A percentile compares a stretch with the other conserved stretches of the same genome.
These are phyloP conservation scores for Eupithecia tripunctaria DNA, from an alignment of 2,888 invertebrate genomes.

Conservation along the genomic window DNA sequence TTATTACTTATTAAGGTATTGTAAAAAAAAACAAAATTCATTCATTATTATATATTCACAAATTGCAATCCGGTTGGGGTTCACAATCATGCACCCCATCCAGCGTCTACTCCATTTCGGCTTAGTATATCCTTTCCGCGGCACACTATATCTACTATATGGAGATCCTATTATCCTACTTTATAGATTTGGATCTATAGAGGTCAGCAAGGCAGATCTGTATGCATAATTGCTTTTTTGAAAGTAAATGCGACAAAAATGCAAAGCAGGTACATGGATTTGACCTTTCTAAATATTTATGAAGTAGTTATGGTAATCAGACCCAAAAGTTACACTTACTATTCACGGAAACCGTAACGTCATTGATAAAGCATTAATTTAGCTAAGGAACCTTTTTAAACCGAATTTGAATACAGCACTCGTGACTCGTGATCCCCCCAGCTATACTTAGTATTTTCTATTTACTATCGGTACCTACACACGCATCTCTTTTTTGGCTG, in stretches of 20 bases:
- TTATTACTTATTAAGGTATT: too few relatives aligned
- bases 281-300: conserved; percentile 46
- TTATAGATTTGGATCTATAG: not conserved
- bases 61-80: too few relatives aligned
- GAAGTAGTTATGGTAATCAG: conserved; percentile 39
- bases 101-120: too few relatives aligned
- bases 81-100: too few relatives aligned
- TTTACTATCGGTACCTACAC: too few relatives aligned
- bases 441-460: too few relatives aligned
- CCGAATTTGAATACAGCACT: not conserved
- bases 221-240: conserved; percentile 13
- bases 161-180: not conserved
- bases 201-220: conserved; percentile 7
- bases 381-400: not conserved
- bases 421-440: too few relatives aligned
- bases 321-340: conserved; percentile 33
- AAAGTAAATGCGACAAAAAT: conserved; percentile 35
- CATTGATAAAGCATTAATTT: not conserved
- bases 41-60: too few relatives aligned
- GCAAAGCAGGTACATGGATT: conserved; percentile 48
- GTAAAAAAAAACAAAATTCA: too few relatives aligned
- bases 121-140: too few relatives aligned
- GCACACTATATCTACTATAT: too few relatives aligned
- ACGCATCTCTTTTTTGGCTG: too few relatives aligned
- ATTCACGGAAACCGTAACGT: conserved; percentile 15